These are phyloP conservation scores for Amiota mariae DNA, from an alignment of 2,888 invertebrate species.

Conservation along the genomic window DNA sequence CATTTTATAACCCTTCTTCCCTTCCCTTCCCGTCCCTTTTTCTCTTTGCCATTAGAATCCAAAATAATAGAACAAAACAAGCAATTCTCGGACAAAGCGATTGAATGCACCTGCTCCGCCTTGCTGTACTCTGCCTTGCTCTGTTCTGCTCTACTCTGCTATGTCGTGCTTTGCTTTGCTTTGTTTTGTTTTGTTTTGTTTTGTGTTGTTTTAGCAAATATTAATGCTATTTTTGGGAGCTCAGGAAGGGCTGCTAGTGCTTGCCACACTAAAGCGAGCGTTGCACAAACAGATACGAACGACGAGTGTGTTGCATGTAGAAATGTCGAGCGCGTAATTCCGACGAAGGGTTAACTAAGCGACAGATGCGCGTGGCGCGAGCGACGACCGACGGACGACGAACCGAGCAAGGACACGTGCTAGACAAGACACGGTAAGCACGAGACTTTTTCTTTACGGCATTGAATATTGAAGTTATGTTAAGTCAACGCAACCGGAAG, in stretches of 20 bases:
- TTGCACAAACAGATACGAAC: background rate
- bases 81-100: no score
- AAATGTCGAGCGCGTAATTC: background rate
- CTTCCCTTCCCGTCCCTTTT: no score
- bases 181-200: no score
- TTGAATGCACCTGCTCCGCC: conserved; percentile 10
- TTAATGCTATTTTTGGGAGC: conserved; percentile 25
- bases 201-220: background rate
- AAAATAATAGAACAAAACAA: no score
- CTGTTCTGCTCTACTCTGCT: no score
- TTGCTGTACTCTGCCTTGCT: no score
- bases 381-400: background rate
- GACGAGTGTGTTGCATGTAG: conserved; percentile 17
- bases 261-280: no score
- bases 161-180: no score
- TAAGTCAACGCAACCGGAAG: conserved; percentile 20
- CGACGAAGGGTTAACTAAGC: conserved; percentile 7
- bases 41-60: no score
- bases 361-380: conserved; percentile 36
- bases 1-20: background rate
- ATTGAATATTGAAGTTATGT: conserved; percentile 32
- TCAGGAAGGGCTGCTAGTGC: background rate
- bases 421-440: conserved; percentile 23
- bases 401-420: conserved; percentile 37
- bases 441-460: conserved; percentile 2